A percentile compares a stretch with the other conserved stretches of the same genome.
These are phyloP conservation scores for Chaetogeoica ovagalla DNA, from an alignment of 2,888 invertebrate species.

Conservation along the genomic window DNA sequence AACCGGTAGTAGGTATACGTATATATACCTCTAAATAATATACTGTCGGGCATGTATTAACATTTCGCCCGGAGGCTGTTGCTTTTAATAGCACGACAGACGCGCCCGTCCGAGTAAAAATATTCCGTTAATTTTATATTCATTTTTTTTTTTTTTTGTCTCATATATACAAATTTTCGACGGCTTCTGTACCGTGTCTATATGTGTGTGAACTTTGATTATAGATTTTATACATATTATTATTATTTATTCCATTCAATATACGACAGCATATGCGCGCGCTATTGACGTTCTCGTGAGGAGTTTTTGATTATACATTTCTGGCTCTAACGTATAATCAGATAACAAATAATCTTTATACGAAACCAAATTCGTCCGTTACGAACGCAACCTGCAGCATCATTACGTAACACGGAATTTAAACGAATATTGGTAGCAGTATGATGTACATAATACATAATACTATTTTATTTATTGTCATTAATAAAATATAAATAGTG, in stretches of 20 bases:
- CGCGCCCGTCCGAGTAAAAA: conserved; percentile 41
- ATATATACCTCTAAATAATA: background rate
- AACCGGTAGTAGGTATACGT: conserved; percentile 43
- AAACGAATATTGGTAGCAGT: background rate
- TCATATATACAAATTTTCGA: conserved; percentile 38
- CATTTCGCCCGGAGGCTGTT: conserved; percentile 48
- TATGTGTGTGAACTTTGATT: conserved; percentile 18
- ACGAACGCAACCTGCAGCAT: background rate
- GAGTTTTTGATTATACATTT: conserved; percentile 14
- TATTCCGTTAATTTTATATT: conserved; percentile 45
- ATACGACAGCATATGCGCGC: background rate
- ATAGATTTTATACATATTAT: conserved; percentile 14
- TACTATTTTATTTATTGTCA: background rate
- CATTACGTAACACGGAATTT: background rate
- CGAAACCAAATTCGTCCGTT: background rate
- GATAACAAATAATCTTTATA: conserved; percentile 16
- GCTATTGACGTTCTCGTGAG: conserved; percentile 20
- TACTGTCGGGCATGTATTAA: conserved; percentile 45
- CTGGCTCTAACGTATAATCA: conserved; percentile 21
- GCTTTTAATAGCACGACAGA: conserved; percentile 47
- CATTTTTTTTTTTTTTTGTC: conserved; percentile 10
- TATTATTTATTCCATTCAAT: conserved; percentile 15
- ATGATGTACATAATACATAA: no score
- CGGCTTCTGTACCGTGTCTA: conserved; percentile 38
- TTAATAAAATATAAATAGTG: conserved; percentile 5